Conservation (phyloP, 1,140 invertebrate species). For the Octopus sinensis region DNA sequence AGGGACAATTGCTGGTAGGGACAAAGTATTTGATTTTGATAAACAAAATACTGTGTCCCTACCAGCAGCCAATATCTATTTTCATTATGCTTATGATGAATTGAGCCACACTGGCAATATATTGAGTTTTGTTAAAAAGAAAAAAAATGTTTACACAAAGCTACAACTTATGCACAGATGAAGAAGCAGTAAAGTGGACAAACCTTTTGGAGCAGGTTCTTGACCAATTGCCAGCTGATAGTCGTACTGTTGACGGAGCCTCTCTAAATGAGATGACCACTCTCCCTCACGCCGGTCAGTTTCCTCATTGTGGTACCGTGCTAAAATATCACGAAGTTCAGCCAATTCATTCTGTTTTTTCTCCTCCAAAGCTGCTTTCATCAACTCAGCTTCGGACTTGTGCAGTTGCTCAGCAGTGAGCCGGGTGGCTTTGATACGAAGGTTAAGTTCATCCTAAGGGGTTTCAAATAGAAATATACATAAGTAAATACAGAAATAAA, state of each 20-base stretch:
- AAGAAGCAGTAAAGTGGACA: too few relatives aligned
- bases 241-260: constrained; percentile 28
- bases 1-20: too few relatives aligned
- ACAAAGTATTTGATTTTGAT: too few relatives aligned
- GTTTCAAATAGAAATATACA: neutral
- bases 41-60: too few relatives aligned
- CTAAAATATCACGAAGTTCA: constrained; percentile 29
- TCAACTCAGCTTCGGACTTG: constrained; percentile 34
- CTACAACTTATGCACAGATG: too few relatives aligned
- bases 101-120: too few relatives aligned
- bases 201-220: constrained; percentile 9
- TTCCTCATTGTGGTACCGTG: constrained; percentile 42
- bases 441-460: constrained; percentile 40
- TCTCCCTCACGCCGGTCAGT: constrained; percentile 34
- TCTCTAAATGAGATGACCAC: constrained; percentile 26
- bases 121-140: too few relatives aligned
- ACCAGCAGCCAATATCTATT: too few relatives aligned
- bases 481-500: too few relatives aligned
- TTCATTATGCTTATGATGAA: too few relatives aligned
- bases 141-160: too few relatives aligned
- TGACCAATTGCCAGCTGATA: neutral
- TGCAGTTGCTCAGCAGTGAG: constrained; percentile 47
- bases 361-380: constrained; percentile 35
- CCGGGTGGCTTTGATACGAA: constrained; percentile 42
- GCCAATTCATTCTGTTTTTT: constrained; percentile 28